Evolutionary conservation across 23 tunicate genomes (phyloP).

Genomic region (Corella eumyota): DNA sequence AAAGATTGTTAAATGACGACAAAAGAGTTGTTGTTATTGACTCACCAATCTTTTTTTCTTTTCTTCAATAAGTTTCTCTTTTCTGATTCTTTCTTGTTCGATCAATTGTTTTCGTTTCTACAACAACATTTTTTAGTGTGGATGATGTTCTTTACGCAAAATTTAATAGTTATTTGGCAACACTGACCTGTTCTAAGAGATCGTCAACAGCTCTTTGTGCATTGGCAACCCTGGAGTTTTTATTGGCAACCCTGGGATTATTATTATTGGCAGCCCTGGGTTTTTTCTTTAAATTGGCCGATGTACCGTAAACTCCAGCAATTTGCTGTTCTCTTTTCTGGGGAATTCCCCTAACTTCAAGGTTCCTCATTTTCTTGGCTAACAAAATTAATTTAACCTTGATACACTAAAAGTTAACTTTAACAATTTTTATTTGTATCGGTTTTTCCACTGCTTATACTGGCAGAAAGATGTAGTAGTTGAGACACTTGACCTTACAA

Average conservation of each 20-base stretch:
- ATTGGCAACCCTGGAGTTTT: conserved; percentile 18
- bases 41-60: conserved; percentile 61
- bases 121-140: neutral
- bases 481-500: no score
- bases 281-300: conserved; percentile 50
- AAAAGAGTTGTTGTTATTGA: neutral
- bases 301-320: conserved; percentile 68
- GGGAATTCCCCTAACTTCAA: conserved; percentile 34
- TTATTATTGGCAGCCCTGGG: conserved; percentile 18
- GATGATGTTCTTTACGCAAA: neutral
- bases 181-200: conserved; percentile 22
- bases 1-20: neutral
- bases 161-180: neutral
- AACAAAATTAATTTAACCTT: neutral
- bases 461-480: no score
- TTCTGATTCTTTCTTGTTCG: conserved; percentile 38
- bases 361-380: conserved; percentile 26
- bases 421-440: neutral
- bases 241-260: no score
- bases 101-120: conserved; percentile 34
- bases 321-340: conserved; percentile 48
- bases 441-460: neutral
- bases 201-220: conserved; percentile 26
- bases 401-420: neutral
- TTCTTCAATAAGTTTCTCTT: conserved; percentile 39